Base-by-base conservation (phyloP, 2,797 vertebrate genomes). In the Scyliorhinus canicula region DNA sequence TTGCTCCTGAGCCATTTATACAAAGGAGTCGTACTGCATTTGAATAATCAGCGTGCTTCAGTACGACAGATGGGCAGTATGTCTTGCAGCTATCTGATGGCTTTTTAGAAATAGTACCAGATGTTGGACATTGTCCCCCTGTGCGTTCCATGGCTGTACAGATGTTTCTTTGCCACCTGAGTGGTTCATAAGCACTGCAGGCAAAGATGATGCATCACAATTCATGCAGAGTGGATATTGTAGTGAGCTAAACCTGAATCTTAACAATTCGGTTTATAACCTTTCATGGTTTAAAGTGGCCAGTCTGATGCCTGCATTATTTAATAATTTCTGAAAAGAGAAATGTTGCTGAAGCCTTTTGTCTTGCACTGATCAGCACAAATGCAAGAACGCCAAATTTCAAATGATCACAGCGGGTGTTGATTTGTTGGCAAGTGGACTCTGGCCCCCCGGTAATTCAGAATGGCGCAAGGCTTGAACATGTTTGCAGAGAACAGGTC, bases 1-100 rank as follows among this genome's bases (percentile, higher is more conserved):
- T 94, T 94, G 93, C 93, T 94, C 47, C 50, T 69, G 93, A 96
- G 97, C 97, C 97, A 96, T 97, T 97, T 97, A 97, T 97, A 94
- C 97, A 97, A 96, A 96, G 96, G 96, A 96, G 96, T 55, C 19
- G 5, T 79, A 85, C 55, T 95, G 44, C 35, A 95, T 91, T 63
- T 50, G 67, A 94, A 52, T 95, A 90, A 95, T 85, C 95, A 96
- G 95, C 96, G 95, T 96, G 97, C 97, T 98, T 98, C 98, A 99
- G 97, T 98, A 97, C 88, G 98, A 97, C 98, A 99, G 98, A 99
- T 99, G 98, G 96, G 95, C 97, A 97, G 97, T 97, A 97, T 98
- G 97, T 98, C 96, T 98, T 97, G 97, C 97, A 98, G 97, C 96
- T 95, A 97, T 98, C 97, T 98, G 97, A 98, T 98, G 97, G 98